Conservation (phyloP, 2,888 invertebrate genomes). For the Polyommatus icarus region DNA sequence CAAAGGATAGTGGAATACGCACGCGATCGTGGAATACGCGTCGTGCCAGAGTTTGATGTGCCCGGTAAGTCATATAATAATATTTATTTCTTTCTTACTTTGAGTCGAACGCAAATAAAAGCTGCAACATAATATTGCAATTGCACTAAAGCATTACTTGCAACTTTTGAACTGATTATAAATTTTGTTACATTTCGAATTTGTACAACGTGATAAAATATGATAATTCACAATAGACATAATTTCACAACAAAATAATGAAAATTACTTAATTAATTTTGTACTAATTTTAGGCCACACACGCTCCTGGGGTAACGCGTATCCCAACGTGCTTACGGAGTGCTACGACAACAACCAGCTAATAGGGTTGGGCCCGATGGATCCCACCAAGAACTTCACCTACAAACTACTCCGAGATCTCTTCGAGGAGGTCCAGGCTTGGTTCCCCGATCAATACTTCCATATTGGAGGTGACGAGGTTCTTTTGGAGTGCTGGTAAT, state of each 20-base stretch:
- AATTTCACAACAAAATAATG: too few relatives aligned
- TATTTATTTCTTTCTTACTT: too few relatives aligned
- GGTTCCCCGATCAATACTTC: conserved; percentile 90
- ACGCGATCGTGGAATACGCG: conserved; percentile 89
- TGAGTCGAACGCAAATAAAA: too few relatives aligned
- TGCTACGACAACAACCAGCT: conserved; percentile 79
- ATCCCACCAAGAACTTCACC: conserved; percentile 84
- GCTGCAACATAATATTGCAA: too few relatives aligned
- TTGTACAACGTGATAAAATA: too few relatives aligned
- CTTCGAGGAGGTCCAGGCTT: conserved; percentile 83
- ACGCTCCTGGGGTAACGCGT: conserved; percentile 90
- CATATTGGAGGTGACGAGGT: conserved; percentile 98
- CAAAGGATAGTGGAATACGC: conserved; percentile 87
- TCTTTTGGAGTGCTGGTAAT: conserved; percentile 88
- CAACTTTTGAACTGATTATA: too few relatives aligned
- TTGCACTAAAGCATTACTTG: too few relatives aligned
- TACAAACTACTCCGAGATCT: conserved; percentile 85
- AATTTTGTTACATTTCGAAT: too few relatives aligned
- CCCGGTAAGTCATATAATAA: conserved; percentile 85
- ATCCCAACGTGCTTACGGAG: conserved; percentile 85
- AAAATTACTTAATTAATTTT: not conserved
- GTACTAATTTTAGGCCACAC: conserved; percentile 80
- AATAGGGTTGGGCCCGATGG: conserved; percentile 87
- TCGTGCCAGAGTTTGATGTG: conserved; percentile 94
- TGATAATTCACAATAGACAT: too few relatives aligned